Evolutionary conservation across 2,113 vertebrate genomes (phyloP), one percentile per base, ranked within the genome.

Genomic region (Noctilio leporinus): DNA sequence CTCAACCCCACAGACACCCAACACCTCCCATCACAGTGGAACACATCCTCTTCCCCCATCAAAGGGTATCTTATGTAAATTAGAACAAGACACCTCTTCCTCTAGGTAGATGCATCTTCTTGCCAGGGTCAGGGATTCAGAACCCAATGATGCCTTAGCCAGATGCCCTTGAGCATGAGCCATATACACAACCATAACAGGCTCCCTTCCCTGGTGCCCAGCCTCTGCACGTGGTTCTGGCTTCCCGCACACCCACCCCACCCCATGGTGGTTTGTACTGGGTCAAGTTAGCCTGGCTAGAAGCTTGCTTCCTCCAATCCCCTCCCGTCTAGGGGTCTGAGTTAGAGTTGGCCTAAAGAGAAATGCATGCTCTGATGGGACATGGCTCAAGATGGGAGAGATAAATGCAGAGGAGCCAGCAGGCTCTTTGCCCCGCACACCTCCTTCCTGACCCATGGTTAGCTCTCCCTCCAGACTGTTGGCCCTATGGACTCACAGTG

Each of bases 351-450:
- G 19, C 45, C 26, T 3, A 30, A 35, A 26, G 55, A 30, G n/a
- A 22, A 30, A 49, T 20, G 3, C 28, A 69, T 62, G 15, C 69
- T 59, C 11, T 19, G 26, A 62, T 33, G 26, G 7, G 0, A 38
- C 30, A 0, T 5, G 17, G 15, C 40, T 45, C 4, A n/a, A 28
- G 84, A 5, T 4, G 30, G 55, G 28, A 89, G 35, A 49, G 73
- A 59, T 8, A 30, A 43, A 77, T 0, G 0, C 11, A 20, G 77
- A 10, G 8, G 53, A 2, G 7, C 12, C 57, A 30, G 30, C 19
- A 19, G 14, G 2, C 2, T n/a, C 43, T 28, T 67, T 15, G 14
- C 30, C 80, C 55, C 5, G 47, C 1, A 0, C 4, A 16, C 51
- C 70, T 62, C 72, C 26, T 47, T 86, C 16, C 55, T 5, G 3